phyloP scores from a whole-genome alignment of 2,888 invertebrate species.

The Timandra comae region DNA sequence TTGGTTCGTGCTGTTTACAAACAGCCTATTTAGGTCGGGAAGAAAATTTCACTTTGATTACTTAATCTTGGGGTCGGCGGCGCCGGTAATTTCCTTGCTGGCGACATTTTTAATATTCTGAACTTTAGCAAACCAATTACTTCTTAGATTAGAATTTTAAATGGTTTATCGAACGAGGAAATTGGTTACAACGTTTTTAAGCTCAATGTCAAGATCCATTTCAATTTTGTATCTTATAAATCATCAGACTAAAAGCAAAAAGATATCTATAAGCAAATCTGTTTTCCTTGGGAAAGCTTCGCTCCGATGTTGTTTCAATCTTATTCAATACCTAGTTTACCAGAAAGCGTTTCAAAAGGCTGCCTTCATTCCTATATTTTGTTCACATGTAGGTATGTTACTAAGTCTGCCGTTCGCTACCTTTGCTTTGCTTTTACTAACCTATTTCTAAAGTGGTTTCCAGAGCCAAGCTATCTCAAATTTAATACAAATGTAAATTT shows the following conservation, averaged over 20 bases:
- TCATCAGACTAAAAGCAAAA: too few relatives aligned
- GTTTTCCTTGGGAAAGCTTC: not conserved
- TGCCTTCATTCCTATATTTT: not conserved
- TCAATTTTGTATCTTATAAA: too few relatives aligned
- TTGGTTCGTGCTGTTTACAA: conserved; percentile 23
- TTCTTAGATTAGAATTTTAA: not conserved
- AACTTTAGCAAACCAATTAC: conserved; percentile 6
- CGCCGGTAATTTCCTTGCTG: conserved; percentile 26
- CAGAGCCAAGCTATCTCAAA: conserved; percentile 7
- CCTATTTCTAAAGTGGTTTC: conserved; percentile 23
- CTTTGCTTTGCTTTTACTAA: conserved; percentile 15
- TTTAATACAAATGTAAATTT: conserved; percentile 10
- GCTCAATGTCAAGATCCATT: too few relatives aligned
- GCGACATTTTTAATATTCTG: conserved; percentile 25
- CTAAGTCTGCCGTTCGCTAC: conserved; percentile 1
- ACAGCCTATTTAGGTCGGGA: conserved; percentile 19
- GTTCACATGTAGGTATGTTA: conserved; percentile 9
- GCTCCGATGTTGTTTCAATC: not conserved
- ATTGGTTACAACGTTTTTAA: too few relatives aligned
- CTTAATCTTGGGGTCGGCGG: conserved; percentile 24
- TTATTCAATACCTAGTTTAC: conserved; percentile 4
- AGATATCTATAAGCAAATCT: too few relatives aligned
- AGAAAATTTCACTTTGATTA: conserved; percentile 27
- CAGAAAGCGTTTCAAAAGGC: not conserved
- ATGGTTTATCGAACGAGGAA: too few relatives aligned